phyloP scores from a whole-genome alignment of 2,113 vertebrate species.

The Tychaedon coryphoeus region DNA sequence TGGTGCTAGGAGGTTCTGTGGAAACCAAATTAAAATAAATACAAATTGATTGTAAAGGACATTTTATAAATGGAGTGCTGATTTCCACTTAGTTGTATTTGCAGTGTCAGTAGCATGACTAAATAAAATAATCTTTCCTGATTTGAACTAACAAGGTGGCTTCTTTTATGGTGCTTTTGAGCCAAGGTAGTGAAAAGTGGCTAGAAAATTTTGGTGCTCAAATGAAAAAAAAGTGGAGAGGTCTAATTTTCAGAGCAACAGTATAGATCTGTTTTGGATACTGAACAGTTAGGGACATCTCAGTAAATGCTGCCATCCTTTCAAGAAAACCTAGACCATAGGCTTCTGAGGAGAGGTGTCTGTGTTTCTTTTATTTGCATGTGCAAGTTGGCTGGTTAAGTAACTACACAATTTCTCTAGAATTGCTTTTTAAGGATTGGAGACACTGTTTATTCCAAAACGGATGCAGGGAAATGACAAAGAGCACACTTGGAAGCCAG shows the following conservation, averaged over 20 bases:
- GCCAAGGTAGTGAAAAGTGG: neutral
- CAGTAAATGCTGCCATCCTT: neutral
- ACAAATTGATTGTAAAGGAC: neutral
- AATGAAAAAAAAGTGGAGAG: neutral
- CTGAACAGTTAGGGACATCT: neutral
- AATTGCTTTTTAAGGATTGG: neutral
- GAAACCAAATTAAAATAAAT: neutral
- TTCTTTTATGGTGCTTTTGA: neutral
- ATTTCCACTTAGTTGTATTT: neutral
- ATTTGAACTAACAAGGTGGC: neutral
- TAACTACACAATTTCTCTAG: neutral
- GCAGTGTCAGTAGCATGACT: neutral
- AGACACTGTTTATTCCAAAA: neutral
- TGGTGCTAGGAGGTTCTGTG: neutral
- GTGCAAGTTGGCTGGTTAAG: neutral
- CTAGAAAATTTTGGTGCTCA: neutral
- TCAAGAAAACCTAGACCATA: neutral
- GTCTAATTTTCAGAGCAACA: neutral
- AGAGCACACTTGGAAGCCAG: neutral
- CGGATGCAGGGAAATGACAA: neutral
- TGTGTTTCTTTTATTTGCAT: neutral
- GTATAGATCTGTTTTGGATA: neutral
- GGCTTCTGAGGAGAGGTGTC: neutral
- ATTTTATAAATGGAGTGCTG: neutral
- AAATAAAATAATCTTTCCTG: neutral